Conservation (phyloP, 2,888 invertebrate genomes). For the Netelia fuscicornis region DNA sequence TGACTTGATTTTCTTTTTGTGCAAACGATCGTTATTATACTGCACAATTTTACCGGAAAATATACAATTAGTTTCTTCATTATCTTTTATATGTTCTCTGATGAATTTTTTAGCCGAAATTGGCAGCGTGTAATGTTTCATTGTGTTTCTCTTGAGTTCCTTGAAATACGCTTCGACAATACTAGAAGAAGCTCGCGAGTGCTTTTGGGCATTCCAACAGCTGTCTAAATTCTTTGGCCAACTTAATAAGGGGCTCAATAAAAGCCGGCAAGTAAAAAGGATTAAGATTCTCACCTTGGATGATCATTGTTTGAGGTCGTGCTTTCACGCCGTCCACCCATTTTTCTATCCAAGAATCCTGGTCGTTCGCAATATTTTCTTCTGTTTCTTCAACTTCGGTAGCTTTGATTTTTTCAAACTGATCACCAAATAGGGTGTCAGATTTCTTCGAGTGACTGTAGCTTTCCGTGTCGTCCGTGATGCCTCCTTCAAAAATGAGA, state of each 20-base stretch:
- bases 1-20: neutral
- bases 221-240: conserved; percentile 20
- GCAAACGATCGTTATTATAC: conserved; percentile 22
- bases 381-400: neutral
- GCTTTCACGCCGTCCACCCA: conserved; percentile 4
- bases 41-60: conserved; percentile 15
- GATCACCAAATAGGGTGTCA: neutral
- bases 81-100: conserved; percentile 11
- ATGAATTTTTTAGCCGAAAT: conserved; percentile 14
- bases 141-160: neutral
- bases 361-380: neutral
- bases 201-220: conserved; percentile 11
- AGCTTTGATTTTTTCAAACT: neutral
- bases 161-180: conserved; percentile 10
- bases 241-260: neutral
- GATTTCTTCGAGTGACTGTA: neutral
- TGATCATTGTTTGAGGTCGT: neutral
- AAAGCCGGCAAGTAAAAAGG: conserved; percentile 45
- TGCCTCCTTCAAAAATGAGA: conserved; percentile 24
- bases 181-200: conserved; percentile 1
- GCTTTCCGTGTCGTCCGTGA: neutral
- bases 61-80: neutral
- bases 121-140: conserved; percentile 17
- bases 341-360: conserved; percentile 7
- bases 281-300: conserved; percentile 20